Conservation (phyloP, 2,113 vertebrate genomes). For the Uropsilus gracilis region DNA sequence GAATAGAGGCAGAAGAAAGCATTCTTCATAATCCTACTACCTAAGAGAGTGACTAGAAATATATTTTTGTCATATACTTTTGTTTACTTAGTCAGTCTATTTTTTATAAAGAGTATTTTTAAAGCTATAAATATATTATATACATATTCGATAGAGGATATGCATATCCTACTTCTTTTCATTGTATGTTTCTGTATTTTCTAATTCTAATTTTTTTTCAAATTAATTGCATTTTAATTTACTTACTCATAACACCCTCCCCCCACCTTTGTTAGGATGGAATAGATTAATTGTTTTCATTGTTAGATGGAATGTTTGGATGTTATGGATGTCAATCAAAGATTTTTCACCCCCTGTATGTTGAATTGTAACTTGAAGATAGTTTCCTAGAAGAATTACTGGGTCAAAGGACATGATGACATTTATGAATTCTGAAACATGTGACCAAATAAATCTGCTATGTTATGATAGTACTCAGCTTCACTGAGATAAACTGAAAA, state of each 20-base stretch:
- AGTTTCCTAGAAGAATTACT: conserved; percentile 57
- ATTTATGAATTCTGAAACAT: conserved; percentile 20
- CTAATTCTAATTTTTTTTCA: neutral
- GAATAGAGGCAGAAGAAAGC: neutral
- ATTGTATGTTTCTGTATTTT: conserved; percentile 22
- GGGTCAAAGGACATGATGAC: neutral
- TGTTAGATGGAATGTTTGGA: neutral
- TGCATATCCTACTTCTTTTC: neutral
- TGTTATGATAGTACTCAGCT: neutral
- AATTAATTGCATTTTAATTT: neutral
- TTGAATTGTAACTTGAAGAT: conserved; percentile 1
- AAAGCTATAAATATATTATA: neutral
- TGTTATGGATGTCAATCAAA: neutral
- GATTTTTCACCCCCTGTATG: neutral
- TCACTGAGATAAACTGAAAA: neutral
- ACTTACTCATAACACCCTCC: neutral
- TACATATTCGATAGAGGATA: neutral
- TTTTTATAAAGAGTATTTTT: conserved; percentile 10
- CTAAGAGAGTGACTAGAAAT: neutral
- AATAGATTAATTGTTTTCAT: neutral
- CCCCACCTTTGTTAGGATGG: neutral
- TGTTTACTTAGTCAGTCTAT: neutral
- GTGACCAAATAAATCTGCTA: neutral
- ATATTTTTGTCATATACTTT: conserved; percentile 4
- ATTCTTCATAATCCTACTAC: neutral